Base-by-base conservation (phyloP, 2,888 invertebrate genomes). In the Epinotia nisella region DNA sequence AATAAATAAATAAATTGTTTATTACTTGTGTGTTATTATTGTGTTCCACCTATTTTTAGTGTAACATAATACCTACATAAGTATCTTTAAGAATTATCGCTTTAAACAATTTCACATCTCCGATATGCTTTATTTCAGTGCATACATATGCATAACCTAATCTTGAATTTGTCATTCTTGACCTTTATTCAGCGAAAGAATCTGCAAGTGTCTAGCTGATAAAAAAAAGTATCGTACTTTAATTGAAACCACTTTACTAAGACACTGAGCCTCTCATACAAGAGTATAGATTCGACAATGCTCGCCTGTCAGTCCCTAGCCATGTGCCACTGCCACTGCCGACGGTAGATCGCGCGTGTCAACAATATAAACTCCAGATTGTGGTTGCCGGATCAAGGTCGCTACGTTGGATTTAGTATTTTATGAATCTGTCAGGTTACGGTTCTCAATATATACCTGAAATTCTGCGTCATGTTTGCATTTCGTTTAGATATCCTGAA, bases 291-390 rank as follows among this genome's bases (percentile, higher is more conserved):
- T 82, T 84, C 80, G 83, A 86, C 85, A 87, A 88, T 86, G 85
- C 85, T 81, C 81, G 78, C 80, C 81, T 77, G 72, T 68, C 67
- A 60, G 70, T 59, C 81, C 78, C 78, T 78, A 77, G 81, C 84
- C 82, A 85, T 90, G 89, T n/a, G n/a, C n/a, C n/a, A n/a, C n/a
- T n/a, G n/a, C n/a, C 90, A 90, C 85, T 82, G 83, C 78, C 78
- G 78, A 83, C 82, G 75, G 82, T 80, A 80, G 80, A 79, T 79
- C 80, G 77, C 82, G 82, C 85, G 85, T 88, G 88, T 87, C 87
- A 88, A 88, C 87, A 85, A 85, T 85, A 89, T 85, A 83, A 86
- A 87, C 81, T 79, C 78, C 78, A 83, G 82, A 80, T 78, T 78
- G 79, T 76, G 71, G 74, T 77, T 78, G 75, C 75, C 67, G 75